Evolutionary conservation across 2,888 invertebrate genomes (phyloP), one percentile per base, ranked within the genome.

Genomic region (Mimas tiliae): DNA sequence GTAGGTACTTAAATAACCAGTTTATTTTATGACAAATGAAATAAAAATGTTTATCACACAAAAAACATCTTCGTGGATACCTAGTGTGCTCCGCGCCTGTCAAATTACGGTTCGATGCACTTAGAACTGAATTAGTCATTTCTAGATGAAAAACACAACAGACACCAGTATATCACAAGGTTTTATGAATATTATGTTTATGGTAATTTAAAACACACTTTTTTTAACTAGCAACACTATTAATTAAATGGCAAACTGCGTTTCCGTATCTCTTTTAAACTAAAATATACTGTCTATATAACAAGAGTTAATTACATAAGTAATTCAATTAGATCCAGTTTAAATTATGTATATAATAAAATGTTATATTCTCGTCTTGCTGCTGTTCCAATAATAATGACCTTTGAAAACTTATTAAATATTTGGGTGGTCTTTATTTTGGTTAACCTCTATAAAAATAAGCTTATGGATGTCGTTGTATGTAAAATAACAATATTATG

Each of bases 81-180:
- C 75, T 75, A 75, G 72, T 71, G 71, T 42, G 62, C 69, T 65
- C 62, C 67, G 63, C 68, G 68, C 67, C 70, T 72, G 80, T 74
- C 73, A 70, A 74, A 75, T 70, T 70, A 65, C 77, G 70, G 84
- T 83, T 83, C 84, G 80, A 80, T 84, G 84, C 82, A 83, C 84
- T 75, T 74, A 70, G 72, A 76, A 76, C 70, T 21, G 66, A 53
- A 66, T 66, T 66, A 66, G 66, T 66, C 66, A 63, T 63, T 66
- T 66, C 66, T 66, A 66, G 66, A 63, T 27, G 52, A 66, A 66
- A 66, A 50, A 62, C 19, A 12, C 38, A 65, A 38, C 47, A 38
- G 19, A 38, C 34, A 63, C 21, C 21, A 8, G 16, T 38, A 62
- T 21, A 16, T 38, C 34, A 58, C 34, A 55, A 53, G 45, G 12